Conservation (phyloP, 2,888 invertebrate genomes). For the Heliconius ismenius region DNA sequence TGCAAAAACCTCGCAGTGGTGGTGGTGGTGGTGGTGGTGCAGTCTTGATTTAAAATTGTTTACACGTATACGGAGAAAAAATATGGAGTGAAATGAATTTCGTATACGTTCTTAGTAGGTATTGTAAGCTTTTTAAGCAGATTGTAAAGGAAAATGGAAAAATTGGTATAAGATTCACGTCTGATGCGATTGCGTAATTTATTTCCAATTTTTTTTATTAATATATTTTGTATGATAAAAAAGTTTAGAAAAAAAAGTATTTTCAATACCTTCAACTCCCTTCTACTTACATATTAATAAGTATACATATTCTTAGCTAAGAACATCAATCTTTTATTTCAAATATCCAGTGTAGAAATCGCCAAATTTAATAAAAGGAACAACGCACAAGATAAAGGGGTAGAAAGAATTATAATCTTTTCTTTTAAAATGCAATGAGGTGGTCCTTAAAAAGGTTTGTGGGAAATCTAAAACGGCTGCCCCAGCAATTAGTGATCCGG, state of each 20-base stretch:
- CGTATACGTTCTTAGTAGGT: conserved; percentile 23
- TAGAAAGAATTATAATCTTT: conserved; percentile 80
- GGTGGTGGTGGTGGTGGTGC: conserved; percentile 19
- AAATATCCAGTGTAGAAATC: conserved; percentile 57
- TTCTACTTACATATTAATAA: not conserved
- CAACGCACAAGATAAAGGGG: conserved; percentile 57
- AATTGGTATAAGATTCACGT: not conserved
- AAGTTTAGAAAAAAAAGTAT: too few species aligned
- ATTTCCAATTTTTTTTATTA: not conserved
- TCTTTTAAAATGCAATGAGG: conserved; percentile 82
- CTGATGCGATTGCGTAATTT: not conserved
- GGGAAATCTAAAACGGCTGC: conserved; percentile 76
- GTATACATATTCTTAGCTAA: not conserved
- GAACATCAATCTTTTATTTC: not conserved
- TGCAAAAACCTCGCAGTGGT: conserved; percentile 59
- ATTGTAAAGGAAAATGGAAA: conserved; percentile 10
- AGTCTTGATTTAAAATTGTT: conserved; percentile 43
- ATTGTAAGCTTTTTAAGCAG: conserved; percentile 18
- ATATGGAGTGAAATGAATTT: conserved; percentile 22
- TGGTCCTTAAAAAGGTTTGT: conserved; percentile 79
- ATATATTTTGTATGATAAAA: not conserved
- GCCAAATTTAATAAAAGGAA: conserved; percentile 73
- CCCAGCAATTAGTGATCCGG: conserved; percentile 77
- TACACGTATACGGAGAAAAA: conserved; percentile 39
- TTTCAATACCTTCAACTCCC: too few species aligned